phyloP scores from a whole-genome alignment of 1,140 invertebrate genomes.

The Laodelphax striatellus region DNA sequence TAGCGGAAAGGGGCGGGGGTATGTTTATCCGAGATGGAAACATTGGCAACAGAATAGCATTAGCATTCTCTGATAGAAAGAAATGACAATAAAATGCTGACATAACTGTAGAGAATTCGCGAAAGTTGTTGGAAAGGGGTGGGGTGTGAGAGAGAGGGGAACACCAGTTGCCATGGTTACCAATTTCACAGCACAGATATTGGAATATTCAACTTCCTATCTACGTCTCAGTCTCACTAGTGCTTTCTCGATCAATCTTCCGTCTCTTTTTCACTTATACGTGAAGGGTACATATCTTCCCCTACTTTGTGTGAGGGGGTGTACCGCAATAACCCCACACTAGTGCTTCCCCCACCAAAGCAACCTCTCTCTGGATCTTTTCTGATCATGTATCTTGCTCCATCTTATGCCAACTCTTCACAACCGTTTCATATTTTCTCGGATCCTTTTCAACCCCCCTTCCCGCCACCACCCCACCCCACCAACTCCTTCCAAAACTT shows the following conservation, averaged over 20 bases:
- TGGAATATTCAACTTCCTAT: not conserved
- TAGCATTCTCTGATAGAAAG: constrained; percentile 1
- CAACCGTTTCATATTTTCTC: too few species aligned
- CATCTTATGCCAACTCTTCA: too few species aligned
- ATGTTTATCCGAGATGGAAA: not conserved
- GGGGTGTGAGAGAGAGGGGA: not conserved
- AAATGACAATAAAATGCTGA: constrained; percentile 1
- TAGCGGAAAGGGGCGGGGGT: not conserved
- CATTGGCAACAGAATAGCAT: not conserved
- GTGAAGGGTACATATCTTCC: not conserved
- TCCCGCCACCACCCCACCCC: too few species aligned
- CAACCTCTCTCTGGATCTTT: not conserved
- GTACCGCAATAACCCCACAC: not conserved
- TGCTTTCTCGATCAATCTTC: too few species aligned
- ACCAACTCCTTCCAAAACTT: too few species aligned
- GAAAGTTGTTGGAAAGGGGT: not conserved
- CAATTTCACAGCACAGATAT: not conserved
- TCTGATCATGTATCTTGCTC: not conserved
- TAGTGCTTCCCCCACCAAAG: not conserved
- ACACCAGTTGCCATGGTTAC: not conserved
- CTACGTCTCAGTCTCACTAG: too few species aligned
- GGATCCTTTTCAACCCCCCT: too few species aligned
- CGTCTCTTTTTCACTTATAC: not conserved
- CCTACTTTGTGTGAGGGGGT: too few species aligned
- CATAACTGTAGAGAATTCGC: not conserved